Evolutionary conservation across 2,888 invertebrate species (phyloP).

Genomic region (Oscheius sp.): DNA sequence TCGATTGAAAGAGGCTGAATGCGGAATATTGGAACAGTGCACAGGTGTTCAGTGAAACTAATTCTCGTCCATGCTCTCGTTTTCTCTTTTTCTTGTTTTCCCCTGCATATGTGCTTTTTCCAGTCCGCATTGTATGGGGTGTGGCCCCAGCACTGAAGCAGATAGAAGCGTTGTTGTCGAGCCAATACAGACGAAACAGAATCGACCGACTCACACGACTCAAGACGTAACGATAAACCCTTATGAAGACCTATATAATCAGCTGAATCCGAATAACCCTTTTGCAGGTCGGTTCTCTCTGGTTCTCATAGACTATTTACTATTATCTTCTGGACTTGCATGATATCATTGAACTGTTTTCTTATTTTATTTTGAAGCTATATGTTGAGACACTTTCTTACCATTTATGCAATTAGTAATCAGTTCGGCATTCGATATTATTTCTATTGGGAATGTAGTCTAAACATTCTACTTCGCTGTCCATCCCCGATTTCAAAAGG

Average conservation of each 20-base stretch:
- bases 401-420: no score
- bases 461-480: background rate
- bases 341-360: no score
- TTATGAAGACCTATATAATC: slow-evolving; percentile 22
- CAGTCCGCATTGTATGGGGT: slow-evolving; percentile 23
- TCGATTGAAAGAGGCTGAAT: slow-evolving; percentile 14
- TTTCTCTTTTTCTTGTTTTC: no score
- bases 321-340: background rate
- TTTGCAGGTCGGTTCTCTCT: background rate
- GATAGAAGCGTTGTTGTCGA: slow-evolving; percentile 1
- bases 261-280: slow-evolving; percentile 4
- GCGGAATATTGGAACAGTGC: slow-evolving; percentile 14
- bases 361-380: no score
- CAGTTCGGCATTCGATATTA: no score
- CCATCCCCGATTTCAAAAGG: background rate
- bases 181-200: background rate
- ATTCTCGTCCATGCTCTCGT: background rate
- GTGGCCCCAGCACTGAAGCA: slow-evolving; percentile 26
- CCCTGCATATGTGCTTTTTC: no score
- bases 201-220: background rate
- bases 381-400: no score
- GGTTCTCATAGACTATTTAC: no score
- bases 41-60: slow-evolving; percentile 17
- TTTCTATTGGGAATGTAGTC: no score
- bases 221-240: slow-evolving; percentile 19